phyloP scores from a whole-genome alignment of 1,140 invertebrate species.

The Nylanderia fulva region DNA sequence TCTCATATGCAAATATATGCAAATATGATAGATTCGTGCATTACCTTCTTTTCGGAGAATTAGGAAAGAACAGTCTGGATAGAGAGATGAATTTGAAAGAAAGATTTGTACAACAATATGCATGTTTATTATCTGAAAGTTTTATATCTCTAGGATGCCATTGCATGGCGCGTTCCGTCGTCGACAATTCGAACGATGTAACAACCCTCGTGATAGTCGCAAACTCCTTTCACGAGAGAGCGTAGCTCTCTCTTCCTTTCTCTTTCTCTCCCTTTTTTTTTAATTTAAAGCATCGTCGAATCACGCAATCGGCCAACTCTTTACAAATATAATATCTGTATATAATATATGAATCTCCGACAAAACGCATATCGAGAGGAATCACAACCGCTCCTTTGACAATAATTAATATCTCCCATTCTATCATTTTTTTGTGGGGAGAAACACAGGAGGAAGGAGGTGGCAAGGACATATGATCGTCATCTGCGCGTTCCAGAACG shows the following conservation, averaged over 20 bases:
- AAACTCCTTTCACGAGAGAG: neutral
- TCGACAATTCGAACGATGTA: conserved; percentile 71
- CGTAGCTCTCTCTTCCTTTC: neutral
- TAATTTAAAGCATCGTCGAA: conserved; percentile 71
- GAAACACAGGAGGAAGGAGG: conserved; percentile 1
- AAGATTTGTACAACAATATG: conserved; percentile 83
- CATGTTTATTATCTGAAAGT: conserved; percentile 85
- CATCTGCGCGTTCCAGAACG: conserved; percentile 15
- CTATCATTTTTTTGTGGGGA: neutral
- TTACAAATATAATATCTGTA: conserved; percentile 80
- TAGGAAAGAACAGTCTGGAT: neutral
- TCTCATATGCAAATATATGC: too few relatives aligned
- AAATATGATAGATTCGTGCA: neutral
- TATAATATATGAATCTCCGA: conserved; percentile 72
- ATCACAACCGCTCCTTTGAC: conserved; percentile 73
- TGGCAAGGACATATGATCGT: conserved; percentile 24
- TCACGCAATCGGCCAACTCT: conserved; percentile 73
- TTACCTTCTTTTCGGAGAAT: neutral
- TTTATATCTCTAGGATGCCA: conserved; percentile 82
- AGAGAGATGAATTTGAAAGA: neutral
- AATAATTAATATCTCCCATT: conserved; percentile 54
- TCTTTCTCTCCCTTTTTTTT: neutral
- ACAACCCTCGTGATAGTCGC: conserved; percentile 51
- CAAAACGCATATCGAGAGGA: conserved; percentile 68
- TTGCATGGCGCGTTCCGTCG: conserved; percentile 74